Conservation (phyloP, 2,888 invertebrate genomes). For the Xylota sylvarum region DNA sequence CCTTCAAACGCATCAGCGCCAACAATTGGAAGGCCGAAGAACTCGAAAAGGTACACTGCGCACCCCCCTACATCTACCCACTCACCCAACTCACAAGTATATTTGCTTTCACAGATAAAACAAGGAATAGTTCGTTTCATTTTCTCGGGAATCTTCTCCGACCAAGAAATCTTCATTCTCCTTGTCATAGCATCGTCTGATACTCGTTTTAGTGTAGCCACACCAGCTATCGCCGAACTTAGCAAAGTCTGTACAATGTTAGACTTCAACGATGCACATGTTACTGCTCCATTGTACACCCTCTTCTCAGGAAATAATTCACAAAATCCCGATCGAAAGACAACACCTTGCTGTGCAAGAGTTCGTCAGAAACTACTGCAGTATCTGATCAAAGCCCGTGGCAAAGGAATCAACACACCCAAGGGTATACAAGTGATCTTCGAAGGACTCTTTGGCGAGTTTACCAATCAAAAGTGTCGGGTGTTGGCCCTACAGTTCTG, state of each 20-base stretch:
- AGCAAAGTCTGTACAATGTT: slow-evolving; percentile 90
- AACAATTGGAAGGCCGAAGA: slow-evolving; percentile 92
- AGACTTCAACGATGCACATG: slow-evolving; percentile 90
- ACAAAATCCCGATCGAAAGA: slow-evolving; percentile 89
- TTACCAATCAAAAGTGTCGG: slow-evolving; percentile 93
- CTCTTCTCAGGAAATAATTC: slow-evolving; percentile 87
- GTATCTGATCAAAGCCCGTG: slow-evolving; percentile 91
- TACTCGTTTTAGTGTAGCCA: slow-evolving; percentile 94
- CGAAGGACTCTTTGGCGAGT: slow-evolving; percentile 93
- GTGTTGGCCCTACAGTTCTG: slow-evolving; percentile 93
- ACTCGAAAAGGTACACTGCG: slow-evolving; percentile 89
- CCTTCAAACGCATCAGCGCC: slow-evolving; percentile 91
- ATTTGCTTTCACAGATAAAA: slow-evolving; percentile 86
- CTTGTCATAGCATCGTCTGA: slow-evolving; percentile 95
- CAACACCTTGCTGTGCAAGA: slow-evolving; percentile 92
- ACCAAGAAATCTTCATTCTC: slow-evolving; percentile 90
- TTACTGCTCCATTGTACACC: slow-evolving; percentile 91
- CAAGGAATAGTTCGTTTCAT: slow-evolving; percentile 93
- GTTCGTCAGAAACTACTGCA: slow-evolving; percentile 94
- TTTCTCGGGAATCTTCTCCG: slow-evolving; percentile 90
- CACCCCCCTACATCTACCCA: not conserved
- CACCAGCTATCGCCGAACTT: slow-evolving; percentile 93
- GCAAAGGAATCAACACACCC: slow-evolving; percentile 90
- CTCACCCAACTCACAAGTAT: not conserved
- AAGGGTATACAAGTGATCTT: slow-evolving; percentile 95